Evolutionary conservation across 2,113 vertebrate species (phyloP), one percentile per base, ranked within the genome.

Genomic region (Nothoprocta pentlandii): DNA sequence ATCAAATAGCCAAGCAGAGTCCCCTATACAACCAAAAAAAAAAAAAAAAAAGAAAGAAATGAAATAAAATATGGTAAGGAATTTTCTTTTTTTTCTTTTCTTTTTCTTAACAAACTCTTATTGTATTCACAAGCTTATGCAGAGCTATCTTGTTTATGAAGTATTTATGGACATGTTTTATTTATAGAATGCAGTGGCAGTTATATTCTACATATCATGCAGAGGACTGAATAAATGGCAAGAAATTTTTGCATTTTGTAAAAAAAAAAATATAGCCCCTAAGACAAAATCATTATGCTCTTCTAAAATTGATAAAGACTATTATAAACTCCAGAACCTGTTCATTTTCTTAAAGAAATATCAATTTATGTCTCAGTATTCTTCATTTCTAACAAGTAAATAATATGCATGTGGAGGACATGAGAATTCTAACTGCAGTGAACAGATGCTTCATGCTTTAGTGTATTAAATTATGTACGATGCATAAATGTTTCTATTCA

Each of bases 161-260:
- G 87, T 97, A 96, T 95, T 96, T 97, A 96, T 93, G 66, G 67
- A 80, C 49, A 95, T 96, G 44, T 93, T 97, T 98, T 96, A 96
- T 96, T 97, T 96, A 96, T 94, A 87, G 92, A 96, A 93, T 66
- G 75, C 32, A 69, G 34, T 90, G 70, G 49, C 73, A 96, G 76
- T 74, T 96, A 67, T 67, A 82, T 85, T 56, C 51, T 36, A 62
- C 21, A 85, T 63, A 89, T 74, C 62, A 87, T 89, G 19, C 64
- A 59, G 69, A 93, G 53, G 20, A 94, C 42, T 89, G 59, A 95
- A 94, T 90, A 92, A 93, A 62, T 73, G 12, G 26, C 10, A 58
- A 69, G 36, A n/a, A 94, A 49, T 34, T 87, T 87, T 92, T 90
- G 12, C 73, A 78, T 87, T 73, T 95, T 92, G 54, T 68, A 69